Base-by-base conservation (phyloP, 1,140 invertebrate species). In the Drosophila fuyamai region DNA sequence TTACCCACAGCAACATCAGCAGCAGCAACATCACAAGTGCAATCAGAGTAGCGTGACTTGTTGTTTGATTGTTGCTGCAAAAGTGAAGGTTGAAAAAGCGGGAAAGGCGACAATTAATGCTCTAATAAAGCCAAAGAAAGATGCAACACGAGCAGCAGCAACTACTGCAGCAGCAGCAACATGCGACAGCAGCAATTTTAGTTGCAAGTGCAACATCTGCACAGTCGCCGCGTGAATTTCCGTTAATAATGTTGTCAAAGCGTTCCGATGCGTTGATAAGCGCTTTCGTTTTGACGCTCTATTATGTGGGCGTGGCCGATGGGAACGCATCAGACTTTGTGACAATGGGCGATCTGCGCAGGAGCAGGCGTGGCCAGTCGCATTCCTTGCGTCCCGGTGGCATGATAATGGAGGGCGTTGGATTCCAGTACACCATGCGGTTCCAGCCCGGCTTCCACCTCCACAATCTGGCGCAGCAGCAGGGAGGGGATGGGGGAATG, bases 231-330 rank as follows among this genome's bases (percentile, higher is more conserved):
- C 59, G 46, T 61, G 80, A 40, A 77, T 77, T 91, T 91, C 89
- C 88, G 89, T 89, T 91, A 88, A 91, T 82, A 91, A 91, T 91
- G 89, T 91, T 91, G 89, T 79, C 67, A 73, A 74, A 61, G 73
- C 78, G 84, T 66, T 67, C 35, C 76, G 67, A 79, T 77, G 83
- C 66, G 48, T 78, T 74, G 81, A 91, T 90, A 88, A 88, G 72
- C 67, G 82, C 76, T 71, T 67, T 88, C 53, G 57, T 90, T 83
- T 86, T 90, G 63, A 76, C 81, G 83, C 76, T 88, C 57, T 84
- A 84, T 79, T 78, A 88, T 88, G 77, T 73, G 79, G 81, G 76
- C 76, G 85, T 79, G 75, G 61, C 47, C 48, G 81, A 54, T 57
- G 63, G 56, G 18, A 70, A 53, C 44, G 81, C 79, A 32, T 66